Evolutionary conservation across 2,888 invertebrate genomes (phyloP).

Genomic region (Chaitophorus viminalis): DNA sequence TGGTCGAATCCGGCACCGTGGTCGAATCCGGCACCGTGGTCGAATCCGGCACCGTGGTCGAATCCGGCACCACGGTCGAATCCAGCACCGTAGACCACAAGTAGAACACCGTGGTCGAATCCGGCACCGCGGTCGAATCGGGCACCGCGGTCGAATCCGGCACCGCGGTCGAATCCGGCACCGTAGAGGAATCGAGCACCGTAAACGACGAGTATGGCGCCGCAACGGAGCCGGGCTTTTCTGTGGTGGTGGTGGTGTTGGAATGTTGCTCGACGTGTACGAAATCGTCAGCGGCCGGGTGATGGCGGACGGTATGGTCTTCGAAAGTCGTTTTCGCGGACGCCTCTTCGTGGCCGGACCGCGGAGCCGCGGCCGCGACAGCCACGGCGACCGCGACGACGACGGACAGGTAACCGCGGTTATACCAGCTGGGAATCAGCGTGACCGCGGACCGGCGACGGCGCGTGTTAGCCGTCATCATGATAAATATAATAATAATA

Average conservation of each 20-base stretch:
- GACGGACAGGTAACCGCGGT: background rate
- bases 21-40: background rate
- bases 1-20: background rate
- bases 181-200: too few relatives aligned
- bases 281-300: background rate
- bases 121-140: background rate
- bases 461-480: background rate
- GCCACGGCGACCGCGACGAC: background rate
- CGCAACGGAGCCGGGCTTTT: background rate
- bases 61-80: too few relatives aligned
- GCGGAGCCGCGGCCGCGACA: background rate
- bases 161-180: background rate
- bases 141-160: background rate
- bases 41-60: background rate
- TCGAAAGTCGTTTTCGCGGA: background rate
- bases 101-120: background rate
- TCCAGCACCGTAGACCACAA: background rate
- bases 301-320: background rate
- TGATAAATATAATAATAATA: too few relatives aligned
- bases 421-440: background rate
- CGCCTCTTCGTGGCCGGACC: background rate
- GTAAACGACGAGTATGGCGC: too few relatives aligned
- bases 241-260: constrained; percentile 16
- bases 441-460: background rate
- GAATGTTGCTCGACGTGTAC: background rate